phyloP scores from a whole-genome alignment of 2,888 invertebrate genomes.

The Eupithecia exiguata region DNA sequence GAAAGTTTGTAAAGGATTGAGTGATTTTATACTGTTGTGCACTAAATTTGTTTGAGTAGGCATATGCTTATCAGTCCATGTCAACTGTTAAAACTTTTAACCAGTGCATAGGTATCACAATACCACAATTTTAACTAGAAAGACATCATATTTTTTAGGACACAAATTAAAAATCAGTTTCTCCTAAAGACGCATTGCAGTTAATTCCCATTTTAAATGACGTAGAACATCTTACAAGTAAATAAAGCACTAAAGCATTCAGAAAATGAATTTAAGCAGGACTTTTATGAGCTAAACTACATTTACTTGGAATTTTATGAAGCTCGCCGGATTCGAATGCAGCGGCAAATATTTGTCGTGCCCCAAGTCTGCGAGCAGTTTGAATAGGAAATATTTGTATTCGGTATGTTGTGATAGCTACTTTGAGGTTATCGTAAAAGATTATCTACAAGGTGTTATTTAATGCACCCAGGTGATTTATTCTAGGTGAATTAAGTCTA shows the following conservation, averaged over 20 bases:
- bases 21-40: neutral
- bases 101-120: neutral
- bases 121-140: neutral
- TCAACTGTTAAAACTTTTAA: neutral
- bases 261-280: conserved; percentile 12
- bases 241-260: conserved; percentile 13
- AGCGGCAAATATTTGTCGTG: conserved; percentile 12
- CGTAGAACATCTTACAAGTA: neutral
- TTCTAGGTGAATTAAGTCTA: too few relatives aligned
- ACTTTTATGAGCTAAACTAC: conserved; percentile 5
- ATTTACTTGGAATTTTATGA: conserved; percentile 12
- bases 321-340: conserved; percentile 11
- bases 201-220: neutral
- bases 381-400: conserved; percentile 1
- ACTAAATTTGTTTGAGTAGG: neutral
- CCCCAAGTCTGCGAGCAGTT: conserved; percentile 2
- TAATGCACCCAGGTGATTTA: too few relatives aligned
- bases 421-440: neutral
- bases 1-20: neutral
- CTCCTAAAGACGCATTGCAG: conserved; percentile 7
- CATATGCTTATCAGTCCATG: neutral
- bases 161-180: too few relatives aligned
- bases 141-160: too few relatives aligned
- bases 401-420: conserved; percentile 3
- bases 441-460: neutral